Conservation (phyloP, 2,113 vertebrate species). For the Pampusana beccarii region DNA sequence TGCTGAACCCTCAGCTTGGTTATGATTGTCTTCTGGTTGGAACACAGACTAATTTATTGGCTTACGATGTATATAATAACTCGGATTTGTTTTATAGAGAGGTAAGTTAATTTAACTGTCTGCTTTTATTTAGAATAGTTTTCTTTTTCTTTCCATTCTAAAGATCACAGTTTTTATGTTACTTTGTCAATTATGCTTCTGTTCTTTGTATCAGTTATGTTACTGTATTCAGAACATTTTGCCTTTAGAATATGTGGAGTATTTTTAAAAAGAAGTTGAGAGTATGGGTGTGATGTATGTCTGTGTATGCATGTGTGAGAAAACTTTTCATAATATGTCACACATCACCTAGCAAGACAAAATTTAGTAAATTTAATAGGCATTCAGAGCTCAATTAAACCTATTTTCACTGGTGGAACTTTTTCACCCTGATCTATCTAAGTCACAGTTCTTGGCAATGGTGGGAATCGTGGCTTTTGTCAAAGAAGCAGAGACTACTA, state of each 20-base stretch:
- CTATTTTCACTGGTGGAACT: too few relatives aligned
- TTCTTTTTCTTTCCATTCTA: neutral
- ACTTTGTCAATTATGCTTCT: neutral
- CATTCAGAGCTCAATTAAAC: neutral
- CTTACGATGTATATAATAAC: constrained; percentile 94
- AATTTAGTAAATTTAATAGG: neutral
- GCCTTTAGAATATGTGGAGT: neutral
- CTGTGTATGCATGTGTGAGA: rapidly evolving
- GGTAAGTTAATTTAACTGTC: constrained; percentile 68
- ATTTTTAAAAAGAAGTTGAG: neutral
- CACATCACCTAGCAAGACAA: neutral
- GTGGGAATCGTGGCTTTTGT: too few relatives aligned
- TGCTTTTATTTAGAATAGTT: neutral
- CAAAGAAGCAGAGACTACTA: too few relatives aligned
- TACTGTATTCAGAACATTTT: neutral
- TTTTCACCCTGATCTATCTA: too few relatives aligned
- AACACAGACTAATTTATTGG: constrained; percentile 93
- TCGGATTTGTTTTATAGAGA: constrained; percentile 95
- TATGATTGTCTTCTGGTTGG: constrained; percentile 90
- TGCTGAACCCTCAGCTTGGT: constrained; percentile 80
- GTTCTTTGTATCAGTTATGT: neutral
- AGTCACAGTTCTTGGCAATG: too few relatives aligned
- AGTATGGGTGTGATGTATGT: neutral
- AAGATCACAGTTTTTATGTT: neutral
- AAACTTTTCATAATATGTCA: neutral